Percentiles rank a stretch among this genome's conserved stretches.
These are phyloP conservation scores for Alouatta palliata DNA, from an alignment of 2,113 vertebrate species.

Conservation along the genomic window DNA sequence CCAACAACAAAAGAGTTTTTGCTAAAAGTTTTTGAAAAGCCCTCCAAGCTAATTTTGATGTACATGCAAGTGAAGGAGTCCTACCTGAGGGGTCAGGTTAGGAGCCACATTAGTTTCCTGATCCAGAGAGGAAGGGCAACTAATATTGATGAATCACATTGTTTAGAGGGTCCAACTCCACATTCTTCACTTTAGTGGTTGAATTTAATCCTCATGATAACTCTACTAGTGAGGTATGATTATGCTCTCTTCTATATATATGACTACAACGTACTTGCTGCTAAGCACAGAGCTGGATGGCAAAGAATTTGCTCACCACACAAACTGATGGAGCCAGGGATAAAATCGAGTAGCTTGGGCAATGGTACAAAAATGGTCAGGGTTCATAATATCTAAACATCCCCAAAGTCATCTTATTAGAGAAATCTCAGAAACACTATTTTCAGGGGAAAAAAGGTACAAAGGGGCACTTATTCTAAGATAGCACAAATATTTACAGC, in stretches of 20 bases:
- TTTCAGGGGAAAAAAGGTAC: background rate
- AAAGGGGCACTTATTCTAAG: background rate
- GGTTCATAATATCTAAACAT: background rate
- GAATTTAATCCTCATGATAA: background rate
- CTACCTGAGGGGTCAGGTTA: background rate
- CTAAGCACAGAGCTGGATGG: background rate
- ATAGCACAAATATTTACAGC: background rate
- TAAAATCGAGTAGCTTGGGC: too few species aligned
- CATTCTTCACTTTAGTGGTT: background rate
- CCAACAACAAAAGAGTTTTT: background rate
- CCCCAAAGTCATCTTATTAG: background rate
- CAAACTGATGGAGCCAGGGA: background rate
- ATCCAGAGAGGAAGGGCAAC: background rate
- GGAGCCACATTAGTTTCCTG: background rate
- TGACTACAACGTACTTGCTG: background rate
- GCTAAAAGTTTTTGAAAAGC: background rate
- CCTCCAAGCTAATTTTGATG: background rate
- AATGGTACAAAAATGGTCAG: too few species aligned
- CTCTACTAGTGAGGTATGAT: background rate
- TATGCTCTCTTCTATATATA: background rate
- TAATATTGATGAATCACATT: background rate
- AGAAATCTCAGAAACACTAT: background rate
- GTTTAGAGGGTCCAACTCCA: background rate
- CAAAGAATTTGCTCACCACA: background rate
- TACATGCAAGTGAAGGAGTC: background rate